These are phyloP conservation scores for cattle (Bos taurus) DNA, from an alignment of 2,113 vertebrate genomes.

Conservation along the genomic window DNA sequence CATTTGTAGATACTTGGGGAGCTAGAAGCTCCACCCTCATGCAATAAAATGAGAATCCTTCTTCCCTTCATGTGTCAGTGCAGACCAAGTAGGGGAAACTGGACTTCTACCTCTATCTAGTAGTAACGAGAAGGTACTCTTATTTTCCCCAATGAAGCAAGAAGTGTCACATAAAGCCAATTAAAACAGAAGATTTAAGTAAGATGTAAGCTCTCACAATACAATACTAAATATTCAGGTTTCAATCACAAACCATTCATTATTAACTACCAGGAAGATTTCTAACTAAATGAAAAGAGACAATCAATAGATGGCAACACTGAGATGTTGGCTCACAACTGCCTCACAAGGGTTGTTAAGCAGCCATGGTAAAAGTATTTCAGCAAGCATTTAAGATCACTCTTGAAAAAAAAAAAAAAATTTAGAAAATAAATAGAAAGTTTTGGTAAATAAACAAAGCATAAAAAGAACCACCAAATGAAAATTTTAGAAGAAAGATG, in stretches of 20 bases:
- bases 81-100: neutral
- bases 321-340: neutral
- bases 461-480: neutral
- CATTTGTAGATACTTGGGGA: neutral
- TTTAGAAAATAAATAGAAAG: neutral
- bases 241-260: neutral
- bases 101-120: neutral
- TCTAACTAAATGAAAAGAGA: neutral
- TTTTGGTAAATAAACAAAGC: neutral
- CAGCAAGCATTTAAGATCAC: neutral
- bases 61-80: neutral
- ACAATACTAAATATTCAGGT: neutral
- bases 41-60: neutral
- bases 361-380: neutral
- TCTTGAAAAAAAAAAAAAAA: neutral
- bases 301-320: neutral
- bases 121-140: neutral
- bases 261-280: neutral
- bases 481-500: neutral
- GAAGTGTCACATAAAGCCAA: neutral
- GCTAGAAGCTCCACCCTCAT: neutral
- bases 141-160: neutral
- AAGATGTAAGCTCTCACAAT: neutral
- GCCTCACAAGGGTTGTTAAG: neutral
- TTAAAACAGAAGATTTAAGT: neutral